Base-by-base conservation (phyloP, 2,888 invertebrate genomes). In the Dynastes maya region DNA sequence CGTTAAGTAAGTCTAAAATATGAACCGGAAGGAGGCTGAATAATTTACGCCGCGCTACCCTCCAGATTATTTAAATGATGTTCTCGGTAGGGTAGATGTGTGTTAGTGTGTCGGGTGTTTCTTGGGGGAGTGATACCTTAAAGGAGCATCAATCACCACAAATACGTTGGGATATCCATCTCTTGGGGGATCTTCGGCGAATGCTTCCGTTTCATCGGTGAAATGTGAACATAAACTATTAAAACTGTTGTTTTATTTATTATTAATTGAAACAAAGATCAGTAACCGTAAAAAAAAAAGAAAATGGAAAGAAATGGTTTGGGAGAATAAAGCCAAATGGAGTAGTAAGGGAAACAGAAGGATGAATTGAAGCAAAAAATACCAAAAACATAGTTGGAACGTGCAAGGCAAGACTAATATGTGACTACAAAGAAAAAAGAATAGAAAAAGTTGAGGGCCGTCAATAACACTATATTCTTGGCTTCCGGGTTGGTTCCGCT, bases 1-100 rank as follows among this genome's bases (percentile, higher is more conserved):
- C 13, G 45, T 29, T 68, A 51, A 27, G 51, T 51, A 68, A 51
- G 68, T 29, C 68, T 68, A 51, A 68, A 68, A 68, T 51, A 68
- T 51, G 68, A 68, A 27, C 51, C n/a, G 49, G 16, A 68, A 68
- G 51, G 29, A 32, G 51, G 22, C 9, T 49, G 68, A 68, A 68
- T 68, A 68, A 51, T 68, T 68, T 65, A 65, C 27, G 49, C 13
- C 13, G 13, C 63, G 63, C 55, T n/a, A n/a, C 13, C 32, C 40
- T 1, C 16, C n/a, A 40, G 40, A 65, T 40, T 65, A 32, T 65
- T n/a, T 65, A 65, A 65, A 13, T 13, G 65, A 40, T 8, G 45
- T 8, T 3, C 16, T 65, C 37, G 16, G 40, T 2, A n/a, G 40
- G n/a, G 55, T 16, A 55, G 55, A n/a, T 22, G 55, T 55, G 16